A percentile compares a stretch with the other conserved stretches of the same genome.
phyloP scores from a whole-genome alignment of 1,140 invertebrate species.

The Aphidius ervi region DNA sequence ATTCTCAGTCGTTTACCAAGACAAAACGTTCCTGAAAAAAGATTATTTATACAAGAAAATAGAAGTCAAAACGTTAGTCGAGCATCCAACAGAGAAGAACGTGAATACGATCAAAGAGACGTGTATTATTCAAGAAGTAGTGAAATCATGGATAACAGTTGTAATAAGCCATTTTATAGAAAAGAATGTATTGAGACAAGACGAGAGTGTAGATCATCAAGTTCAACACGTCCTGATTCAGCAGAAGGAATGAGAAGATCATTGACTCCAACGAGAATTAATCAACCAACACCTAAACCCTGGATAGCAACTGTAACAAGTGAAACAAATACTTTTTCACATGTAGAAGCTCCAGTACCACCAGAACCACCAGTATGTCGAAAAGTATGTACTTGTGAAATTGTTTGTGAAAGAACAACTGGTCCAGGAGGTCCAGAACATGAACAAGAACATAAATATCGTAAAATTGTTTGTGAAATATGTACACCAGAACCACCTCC shows the following conservation, averaged over 20 bases:
- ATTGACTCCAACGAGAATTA: constrained; percentile 47
- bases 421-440: constrained; percentile 31
- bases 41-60: constrained; percentile 34
- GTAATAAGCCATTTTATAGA: constrained; percentile 40
- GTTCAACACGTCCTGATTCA: constrained; percentile 36
- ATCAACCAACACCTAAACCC: constrained; percentile 45
- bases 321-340: constrained; percentile 36
- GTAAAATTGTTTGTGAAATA: constrained; percentile 29
- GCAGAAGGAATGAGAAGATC: constrained; percentile 44
- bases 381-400: constrained; percentile 34
- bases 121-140: constrained; percentile 18
- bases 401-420: constrained; percentile 30
- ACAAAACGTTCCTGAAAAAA: constrained; percentile 35
- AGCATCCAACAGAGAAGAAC: constrained; percentile 8
- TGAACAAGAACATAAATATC: constrained; percentile 40
- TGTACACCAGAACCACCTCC: constrained; percentile 19
- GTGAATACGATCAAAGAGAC: constrained; percentile 20
- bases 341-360: constrained; percentile 27
- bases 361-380: constrained; percentile 33
- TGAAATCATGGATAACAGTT: constrained; percentile 43
- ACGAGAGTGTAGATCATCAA: constrained; percentile 31
- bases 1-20: constrained; percentile 31
- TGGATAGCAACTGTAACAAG: constrained; percentile 47
- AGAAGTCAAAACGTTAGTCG: constrained; percentile 31
- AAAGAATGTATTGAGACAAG: constrained; percentile 33